Base-by-base conservation (phyloP, 2,113 vertebrate genomes). In the cat (Felis catus) region DNA sequence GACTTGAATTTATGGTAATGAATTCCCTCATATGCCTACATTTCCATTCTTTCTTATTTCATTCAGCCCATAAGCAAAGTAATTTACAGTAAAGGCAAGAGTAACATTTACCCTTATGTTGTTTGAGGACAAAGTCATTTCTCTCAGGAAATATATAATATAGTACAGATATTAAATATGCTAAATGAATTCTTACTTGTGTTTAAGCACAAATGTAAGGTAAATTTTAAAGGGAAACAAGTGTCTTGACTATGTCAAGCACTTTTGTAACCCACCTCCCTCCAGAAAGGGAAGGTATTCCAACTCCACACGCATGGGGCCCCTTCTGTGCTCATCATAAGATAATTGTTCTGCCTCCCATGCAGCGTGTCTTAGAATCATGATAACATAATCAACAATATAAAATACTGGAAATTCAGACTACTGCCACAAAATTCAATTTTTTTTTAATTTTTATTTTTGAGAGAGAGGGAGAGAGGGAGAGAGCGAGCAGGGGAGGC, bases 71-170 rank as follows among this genome's bases (percentile, higher is more conserved):
- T 25, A 65, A 82, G 71, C 23, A 78, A 92, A 93, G 41, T 85
- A 95, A 86, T 95, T 84, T 66, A 18, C 48, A 6, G n/a, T 48
- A 66, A 39, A 93, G 45, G 45, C 45, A 85, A 95, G 78, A 66
- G 41, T 73, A 93, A 27, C 65, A 66, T 66, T 79, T 41, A 36
- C 7, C n/a, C 29, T 73, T 39, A 73, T 7, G 3, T 58, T 85
- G 78, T 83, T 97, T 89, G 9, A 79, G 63, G 65, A 85, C 79
- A 93, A 88, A 92, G 41, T 66, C 12, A 73, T 92, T 63, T 89
- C 55, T 93, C n/a, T 85, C 48, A 70, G 15, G 51, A 92, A 93
- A 29, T n/a, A 41, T 29, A 18, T 29, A 76, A 68, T 18, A 70
- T 33, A 70, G 9, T 63, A 18, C 29, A 58, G 41, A 71, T 63